Percentiles rank a stretch among this genome's conserved stretches.
These are phyloP conservation scores for Hybognathus amarus DNA, from an alignment of 2,797 vertebrate genomes.

Conservation along the genomic window DNA sequence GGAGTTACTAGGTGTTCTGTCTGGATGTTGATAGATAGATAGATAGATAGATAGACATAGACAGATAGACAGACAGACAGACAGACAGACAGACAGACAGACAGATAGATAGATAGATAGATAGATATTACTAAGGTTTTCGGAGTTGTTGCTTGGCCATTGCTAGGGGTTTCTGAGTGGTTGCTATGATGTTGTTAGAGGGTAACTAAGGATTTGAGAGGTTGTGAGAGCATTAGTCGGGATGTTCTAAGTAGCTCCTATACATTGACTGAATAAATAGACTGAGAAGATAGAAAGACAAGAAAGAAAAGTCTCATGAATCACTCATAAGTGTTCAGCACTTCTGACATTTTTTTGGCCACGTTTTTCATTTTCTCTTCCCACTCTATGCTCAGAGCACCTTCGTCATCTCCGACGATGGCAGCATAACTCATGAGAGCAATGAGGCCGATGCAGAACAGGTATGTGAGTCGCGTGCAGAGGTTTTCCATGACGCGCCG, in stretches of 20 bases:
- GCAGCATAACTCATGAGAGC: slow-evolving; percentile 80
- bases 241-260: neutral
- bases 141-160: too few species aligned
- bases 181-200: neutral
- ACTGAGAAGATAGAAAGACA: neutral
- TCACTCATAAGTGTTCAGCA: slow-evolving; percentile 72
- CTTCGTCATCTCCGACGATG: slow-evolving; percentile 79
- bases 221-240: neutral
- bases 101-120: too few species aligned
- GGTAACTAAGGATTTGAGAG: neutral
- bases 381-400: slow-evolving; percentile 78
- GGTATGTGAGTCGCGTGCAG: slow-evolving; percentile 79
- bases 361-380: slow-evolving; percentile 78
- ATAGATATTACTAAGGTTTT: too few species aligned
- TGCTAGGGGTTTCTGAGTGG: too few species aligned
- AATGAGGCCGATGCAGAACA: slow-evolving; percentile 84
- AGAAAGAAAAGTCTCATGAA: neutral
- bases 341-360: slow-evolving; percentile 79
- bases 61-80: too few species aligned
- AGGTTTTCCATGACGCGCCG: slow-evolving; percentile 76
- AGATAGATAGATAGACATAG: too few species aligned
- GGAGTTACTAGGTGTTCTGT: neutral
- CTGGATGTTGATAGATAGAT: neutral
- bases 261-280: neutral
- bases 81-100: too few species aligned